Evolutionary conservation across 2,888 invertebrate species (phyloP), one percentile per base, ranked within the genome.

Genomic region (Phaedon cochleariae): DNA sequence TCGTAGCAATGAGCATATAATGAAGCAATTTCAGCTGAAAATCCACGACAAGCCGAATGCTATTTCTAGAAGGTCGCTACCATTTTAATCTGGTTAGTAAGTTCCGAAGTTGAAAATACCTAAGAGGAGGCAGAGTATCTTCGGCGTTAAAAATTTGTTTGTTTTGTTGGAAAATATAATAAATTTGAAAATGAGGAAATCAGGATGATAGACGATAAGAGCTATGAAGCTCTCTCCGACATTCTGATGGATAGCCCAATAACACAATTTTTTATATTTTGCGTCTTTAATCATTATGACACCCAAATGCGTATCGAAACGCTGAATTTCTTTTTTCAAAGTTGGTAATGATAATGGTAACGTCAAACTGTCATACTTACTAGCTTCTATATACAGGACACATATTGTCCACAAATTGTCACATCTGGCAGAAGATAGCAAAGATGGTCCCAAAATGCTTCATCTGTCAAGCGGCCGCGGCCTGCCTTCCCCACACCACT

Each of bases 31-130:
- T 73, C 69, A 72, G 67, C 59, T 41, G 61, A 34, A 58, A 59
- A 65, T 65, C 65, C 61, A 64, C 67, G 60, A 72, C 72, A 75
- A 66, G 67, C 67, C 62, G 65, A 65, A 65, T 31, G 72, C 73
- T 77, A 77, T 77, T 77, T 77, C 73, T 49, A 73, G 77, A 77
- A 77, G 76, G 76, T 75, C 76, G 69, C 71, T 41, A 72, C 65
- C 64, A 70, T 65, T 67, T 59, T 34, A 59, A 41, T 41, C 15
- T 41, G 15, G 41, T 41, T 15, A 59, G 59, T 49, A 49, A 18
- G 31, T 59, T 49, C 34, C 12, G 18, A 59, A 15, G 15, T 41
- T 15, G 41, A 59, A 46, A 48, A 59, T 49, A 49, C 34, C 26
- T 48, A 59, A 31, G 18, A 49, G 7, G 26, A 29, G 18, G 22